Percentiles rank a stretch among this genome's conserved stretches.
Evolutionary conservation across 2,888 invertebrate species (phyloP).

Genomic region (Heliconius hortense): DNA sequence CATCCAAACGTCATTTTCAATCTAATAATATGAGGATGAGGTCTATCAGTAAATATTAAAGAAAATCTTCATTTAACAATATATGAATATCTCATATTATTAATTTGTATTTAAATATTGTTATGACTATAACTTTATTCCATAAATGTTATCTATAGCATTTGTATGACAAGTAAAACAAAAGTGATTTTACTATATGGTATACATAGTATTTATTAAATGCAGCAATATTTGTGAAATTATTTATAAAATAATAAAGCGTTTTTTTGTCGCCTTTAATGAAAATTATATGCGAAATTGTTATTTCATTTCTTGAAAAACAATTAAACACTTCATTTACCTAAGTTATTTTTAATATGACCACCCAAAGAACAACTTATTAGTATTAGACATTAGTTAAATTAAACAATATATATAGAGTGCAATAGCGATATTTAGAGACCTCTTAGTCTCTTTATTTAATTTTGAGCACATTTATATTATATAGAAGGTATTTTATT

Average conservation of each 20-base stretch:
- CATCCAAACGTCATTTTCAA: constrained; percentile 51
- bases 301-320: background rate
- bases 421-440: too few species aligned
- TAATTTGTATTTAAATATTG: background rate
- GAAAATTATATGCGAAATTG: background rate
- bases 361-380: background rate
- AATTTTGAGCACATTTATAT: too few species aligned
- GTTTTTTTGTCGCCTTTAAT: background rate
- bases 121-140: background rate
- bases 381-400: background rate
- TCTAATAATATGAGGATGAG: background rate
- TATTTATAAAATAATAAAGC: background rate
- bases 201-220: background rate
- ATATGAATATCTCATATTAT: background rate
- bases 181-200: background rate
- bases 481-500: background rate
- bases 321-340: too few species aligned
- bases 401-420: too few species aligned
- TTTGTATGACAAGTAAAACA: background rate
- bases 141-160: background rate
- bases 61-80: background rate
- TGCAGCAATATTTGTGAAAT: background rate
- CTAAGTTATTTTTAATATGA: too few species aligned
- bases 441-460: too few species aligned
- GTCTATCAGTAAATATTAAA: background rate